These are phyloP conservation scores for Bellardia pandia DNA, from an alignment of 2,888 invertebrate species.

Conservation along the genomic window DNA sequence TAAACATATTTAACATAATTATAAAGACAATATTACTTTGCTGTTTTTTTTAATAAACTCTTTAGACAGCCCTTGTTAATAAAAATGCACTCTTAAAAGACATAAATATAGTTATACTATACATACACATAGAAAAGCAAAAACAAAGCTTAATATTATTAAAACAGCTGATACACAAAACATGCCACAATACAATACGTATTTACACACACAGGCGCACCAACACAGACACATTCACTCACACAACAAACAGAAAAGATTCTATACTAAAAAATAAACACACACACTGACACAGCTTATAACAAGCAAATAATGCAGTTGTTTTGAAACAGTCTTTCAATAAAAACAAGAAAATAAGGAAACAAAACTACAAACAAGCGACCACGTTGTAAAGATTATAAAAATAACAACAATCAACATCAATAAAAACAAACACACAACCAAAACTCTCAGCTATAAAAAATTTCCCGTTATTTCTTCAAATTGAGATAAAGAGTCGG, in stretches of 20 bases:
- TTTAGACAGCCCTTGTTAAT: no score
- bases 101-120: not conserved
- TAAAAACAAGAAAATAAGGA: not conserved
- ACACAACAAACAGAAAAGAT: conserved; percentile 4
- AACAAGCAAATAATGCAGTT: conserved; percentile 40
- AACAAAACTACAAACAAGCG: conserved; percentile 23
- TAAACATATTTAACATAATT: no score
- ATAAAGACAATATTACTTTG: no score
- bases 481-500: conserved; percentile 2
- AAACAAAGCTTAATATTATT: conserved; percentile 44
- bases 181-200: conserved; percentile 53
- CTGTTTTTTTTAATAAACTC: no score
- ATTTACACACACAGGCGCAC: not conserved
- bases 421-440: not conserved
- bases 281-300: not conserved
- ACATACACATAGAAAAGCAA: not conserved
- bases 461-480: conserved; percentile 60
- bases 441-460: not conserved
- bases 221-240: not conserved
- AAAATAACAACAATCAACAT: conserved; percentile 24
- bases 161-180: conserved; percentile 66
- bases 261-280: not conserved
- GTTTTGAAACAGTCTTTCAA: conserved; percentile 13
- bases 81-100: not conserved
- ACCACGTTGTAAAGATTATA: conserved; percentile 56